Evolutionary conservation across 2,888 invertebrate genomes (phyloP).

Genomic region (Nymphalis urticae): DNA sequence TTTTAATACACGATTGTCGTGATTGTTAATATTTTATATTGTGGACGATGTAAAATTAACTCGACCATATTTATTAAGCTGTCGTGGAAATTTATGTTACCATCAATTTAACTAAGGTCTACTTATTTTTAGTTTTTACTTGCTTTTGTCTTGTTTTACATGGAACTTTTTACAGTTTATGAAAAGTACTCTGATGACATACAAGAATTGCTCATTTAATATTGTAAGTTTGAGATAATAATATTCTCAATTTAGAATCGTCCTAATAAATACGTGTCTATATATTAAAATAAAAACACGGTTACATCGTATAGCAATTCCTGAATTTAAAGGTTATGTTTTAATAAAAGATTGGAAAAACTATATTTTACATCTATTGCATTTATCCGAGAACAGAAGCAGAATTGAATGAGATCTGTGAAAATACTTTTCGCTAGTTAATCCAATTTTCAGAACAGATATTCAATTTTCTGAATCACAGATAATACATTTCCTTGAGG

Average conservation of each 20-base stretch:
- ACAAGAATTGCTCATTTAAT: no score
- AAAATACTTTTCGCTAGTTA: neutral
- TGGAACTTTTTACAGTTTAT: neutral
- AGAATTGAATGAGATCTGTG: neutral
- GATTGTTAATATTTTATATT: neutral
- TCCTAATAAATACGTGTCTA: no score
- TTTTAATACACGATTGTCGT: no score
- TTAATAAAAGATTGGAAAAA: neutral
- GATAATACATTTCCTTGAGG: conserved; percentile 5
- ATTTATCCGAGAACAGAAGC: neutral
- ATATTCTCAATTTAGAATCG: no score
- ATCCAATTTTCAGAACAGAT: conserved; percentile 10
- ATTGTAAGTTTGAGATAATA: no score
- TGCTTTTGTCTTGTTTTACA: neutral
- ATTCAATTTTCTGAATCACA: conserved; percentile 13
- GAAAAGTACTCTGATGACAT: no score
- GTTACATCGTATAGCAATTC: neutral
- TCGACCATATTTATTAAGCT: neutral
- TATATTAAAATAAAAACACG: no score
- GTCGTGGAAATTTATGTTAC: neutral
- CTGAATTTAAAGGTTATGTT: neutral
- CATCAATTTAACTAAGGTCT: neutral
- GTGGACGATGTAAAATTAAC: neutral
- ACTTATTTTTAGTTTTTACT: neutral
- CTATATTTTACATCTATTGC: neutral